Conservation (phyloP, 2,797 vertebrate genomes). For the Cossypha polioptera region DNA sequence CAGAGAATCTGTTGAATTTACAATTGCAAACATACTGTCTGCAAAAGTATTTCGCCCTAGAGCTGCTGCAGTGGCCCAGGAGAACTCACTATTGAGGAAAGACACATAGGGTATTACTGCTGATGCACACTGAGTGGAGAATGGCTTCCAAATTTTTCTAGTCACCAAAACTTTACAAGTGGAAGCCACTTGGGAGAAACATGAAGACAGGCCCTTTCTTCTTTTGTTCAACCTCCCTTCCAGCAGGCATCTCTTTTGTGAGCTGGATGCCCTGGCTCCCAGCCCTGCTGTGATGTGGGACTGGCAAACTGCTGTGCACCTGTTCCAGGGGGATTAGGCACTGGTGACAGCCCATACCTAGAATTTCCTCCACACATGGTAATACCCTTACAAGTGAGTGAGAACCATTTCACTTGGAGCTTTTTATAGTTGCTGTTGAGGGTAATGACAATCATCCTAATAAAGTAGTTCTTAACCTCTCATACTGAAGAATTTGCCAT, state of each 20-base stretch:
- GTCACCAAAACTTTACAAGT: background rate
- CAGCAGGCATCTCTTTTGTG: background rate
- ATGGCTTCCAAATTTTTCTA: background rate
- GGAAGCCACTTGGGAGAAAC: background rate
- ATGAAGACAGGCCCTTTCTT: background rate
- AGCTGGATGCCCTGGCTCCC: background rate
- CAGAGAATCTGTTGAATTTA: background rate
- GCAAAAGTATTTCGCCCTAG: background rate
- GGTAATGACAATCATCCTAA: slow-evolving; percentile 3
- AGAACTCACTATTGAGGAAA: background rate
- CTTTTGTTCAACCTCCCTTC: background rate
- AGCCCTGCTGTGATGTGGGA: background rate
- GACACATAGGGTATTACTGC: background rate
- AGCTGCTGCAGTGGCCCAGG: background rate
- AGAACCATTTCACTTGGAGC: slow-evolving; percentile 45
- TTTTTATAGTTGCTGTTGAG: slow-evolving; percentile 53
- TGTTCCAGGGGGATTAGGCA: slow-evolving; percentile 39
- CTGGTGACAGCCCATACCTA: background rate
- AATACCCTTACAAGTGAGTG: slow-evolving; percentile 40
- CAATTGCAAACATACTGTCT: background rate
- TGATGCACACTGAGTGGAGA: background rate
- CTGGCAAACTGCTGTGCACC: slow-evolving; percentile 19
- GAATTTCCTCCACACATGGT: slow-evolving; percentile 47
- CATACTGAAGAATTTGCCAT: background rate
- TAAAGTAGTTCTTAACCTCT: slow-evolving; percentile 16